Percentiles rank a stretch among this genome's conserved stretches.
These are phyloP conservation scores for Morone saxatilis DNA, from an alignment of 2,113 vertebrate species.

Conservation along the genomic window DNA sequence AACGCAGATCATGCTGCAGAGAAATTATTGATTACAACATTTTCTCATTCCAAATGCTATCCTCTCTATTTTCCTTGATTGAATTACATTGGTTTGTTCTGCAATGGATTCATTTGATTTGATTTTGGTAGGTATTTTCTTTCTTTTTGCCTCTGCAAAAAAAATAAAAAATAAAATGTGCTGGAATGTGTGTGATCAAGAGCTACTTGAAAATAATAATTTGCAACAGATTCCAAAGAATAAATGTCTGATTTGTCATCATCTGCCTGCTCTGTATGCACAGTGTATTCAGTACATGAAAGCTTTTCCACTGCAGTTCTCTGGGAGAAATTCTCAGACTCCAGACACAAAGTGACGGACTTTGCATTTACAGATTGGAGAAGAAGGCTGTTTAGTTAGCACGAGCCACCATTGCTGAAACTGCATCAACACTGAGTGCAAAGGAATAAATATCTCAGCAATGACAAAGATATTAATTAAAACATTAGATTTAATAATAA, in stretches of 20 bases:
- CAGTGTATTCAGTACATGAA: background rate
- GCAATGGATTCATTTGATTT: too few relatives aligned
- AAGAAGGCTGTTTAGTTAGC: constrained; percentile 1
- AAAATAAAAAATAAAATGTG: background rate
- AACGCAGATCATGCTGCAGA: background rate
- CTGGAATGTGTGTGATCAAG: background rate
- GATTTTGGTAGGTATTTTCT: background rate
- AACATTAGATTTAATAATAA: background rate
- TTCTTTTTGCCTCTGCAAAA: background rate
- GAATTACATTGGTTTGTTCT: background rate
- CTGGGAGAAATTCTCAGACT: background rate
- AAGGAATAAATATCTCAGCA: background rate
- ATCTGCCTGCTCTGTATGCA: background rate
- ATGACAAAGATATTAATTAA: background rate
- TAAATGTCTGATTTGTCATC: constrained; percentile 34
- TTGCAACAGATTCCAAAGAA: background rate
- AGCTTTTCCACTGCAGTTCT: background rate
- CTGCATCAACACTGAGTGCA: too few relatives aligned
- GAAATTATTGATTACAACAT: constrained; percentile 17
- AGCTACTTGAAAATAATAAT: constrained; percentile 12
- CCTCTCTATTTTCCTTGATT: background rate
- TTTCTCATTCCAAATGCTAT: constrained; percentile 1
- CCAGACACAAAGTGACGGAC: background rate
- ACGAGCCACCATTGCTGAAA: background rate
- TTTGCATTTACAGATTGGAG: background rate